phyloP scores from a whole-genome alignment of 2,888 invertebrate species.

The Micoletzkya japonica region DNA sequence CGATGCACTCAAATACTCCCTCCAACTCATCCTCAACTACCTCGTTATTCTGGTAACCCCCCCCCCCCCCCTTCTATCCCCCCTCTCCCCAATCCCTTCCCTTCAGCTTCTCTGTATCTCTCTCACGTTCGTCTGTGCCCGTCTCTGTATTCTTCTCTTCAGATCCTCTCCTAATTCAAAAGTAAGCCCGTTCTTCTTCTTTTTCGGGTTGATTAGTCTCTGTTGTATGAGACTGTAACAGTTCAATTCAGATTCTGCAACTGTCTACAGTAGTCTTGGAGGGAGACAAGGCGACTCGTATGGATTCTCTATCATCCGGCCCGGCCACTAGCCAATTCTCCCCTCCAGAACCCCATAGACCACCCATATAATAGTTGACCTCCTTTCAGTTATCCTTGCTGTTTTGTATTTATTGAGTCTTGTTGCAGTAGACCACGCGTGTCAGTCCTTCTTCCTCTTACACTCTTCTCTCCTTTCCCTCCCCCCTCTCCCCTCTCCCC shows the following conservation, averaged over 20 bases:
- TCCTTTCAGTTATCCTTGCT: too few species aligned
- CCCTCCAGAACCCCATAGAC: too few species aligned
- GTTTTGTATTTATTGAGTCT: too few species aligned
- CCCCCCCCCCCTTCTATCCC: too few species aligned
- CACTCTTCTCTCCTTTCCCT: too few species aligned
- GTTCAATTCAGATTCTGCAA: conserved; percentile 4
- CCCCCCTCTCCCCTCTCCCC: too few species aligned
- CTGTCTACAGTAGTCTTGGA: conserved; percentile 26
- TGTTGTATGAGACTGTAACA: neutral
- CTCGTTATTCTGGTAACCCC: conserved; percentile 38
- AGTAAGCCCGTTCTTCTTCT: conserved; percentile 8
- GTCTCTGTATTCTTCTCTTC: conserved; percentile 41
- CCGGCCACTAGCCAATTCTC: conserved; percentile 17
- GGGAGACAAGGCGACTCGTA: conserved; percentile 17
- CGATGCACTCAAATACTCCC: conserved; percentile 43
- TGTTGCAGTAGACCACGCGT: too few species aligned
- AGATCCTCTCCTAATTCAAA: conserved; percentile 48
- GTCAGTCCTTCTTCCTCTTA: too few species aligned
- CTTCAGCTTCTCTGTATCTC: conserved; percentile 33
- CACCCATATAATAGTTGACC: too few species aligned
- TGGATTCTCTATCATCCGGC: conserved; percentile 7
- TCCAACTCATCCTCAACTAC: conserved; percentile 38
- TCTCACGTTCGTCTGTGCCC: conserved; percentile 36
- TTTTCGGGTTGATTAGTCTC: neutral
- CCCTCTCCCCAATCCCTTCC: neutral